A percentile compares a stretch with the other conserved stretches of the same genome.
Conservation (phyloP, 2,797 vertebrate species). For the Lithobates pipiens region DNA sequence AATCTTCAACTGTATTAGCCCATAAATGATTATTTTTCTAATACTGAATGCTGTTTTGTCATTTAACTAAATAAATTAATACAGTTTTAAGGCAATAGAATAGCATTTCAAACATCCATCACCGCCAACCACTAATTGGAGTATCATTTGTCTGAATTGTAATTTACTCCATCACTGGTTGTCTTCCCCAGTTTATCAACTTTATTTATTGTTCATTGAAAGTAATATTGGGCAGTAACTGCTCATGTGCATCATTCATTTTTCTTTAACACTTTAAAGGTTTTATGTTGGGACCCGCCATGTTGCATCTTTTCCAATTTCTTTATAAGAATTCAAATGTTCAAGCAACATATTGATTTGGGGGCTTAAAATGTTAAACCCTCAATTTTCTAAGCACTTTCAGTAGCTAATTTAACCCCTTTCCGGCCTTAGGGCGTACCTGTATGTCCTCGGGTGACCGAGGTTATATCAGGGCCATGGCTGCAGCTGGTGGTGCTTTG, state of each 20-base stretch:
- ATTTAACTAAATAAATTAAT: constrained; percentile 16
- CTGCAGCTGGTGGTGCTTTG: too few relatives aligned
- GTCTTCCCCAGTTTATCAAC: constrained; percentile 10
- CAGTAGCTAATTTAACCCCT: too few relatives aligned
- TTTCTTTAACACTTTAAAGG: neutral
- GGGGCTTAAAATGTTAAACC: too few relatives aligned
- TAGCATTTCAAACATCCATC: constrained; percentile 27
- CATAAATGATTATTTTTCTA: neutral
- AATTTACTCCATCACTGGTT: neutral
- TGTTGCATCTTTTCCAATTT: too few relatives aligned
- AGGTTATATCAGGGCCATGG: too few relatives aligned
- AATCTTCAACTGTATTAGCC: neutral
- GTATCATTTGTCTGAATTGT: constrained; percentile 1
- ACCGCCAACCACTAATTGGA: constrained; percentile 2
- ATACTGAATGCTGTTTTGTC: constrained; percentile 26
- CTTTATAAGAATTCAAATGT: too few relatives aligned
- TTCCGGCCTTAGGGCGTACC: too few relatives aligned
- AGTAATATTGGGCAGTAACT: constrained; percentile 8
- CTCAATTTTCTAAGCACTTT: too few relatives aligned
- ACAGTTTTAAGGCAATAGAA: constrained; percentile 9
- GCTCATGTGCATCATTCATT: constrained; percentile 8
- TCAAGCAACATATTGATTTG: too few relatives aligned
- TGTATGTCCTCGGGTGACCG: too few relatives aligned
- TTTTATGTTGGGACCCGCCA: too few relatives aligned
- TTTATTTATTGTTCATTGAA: constrained; percentile 2